These are phyloP conservation scores for Drosophila prosaltans DNA, from an alignment of 1,140 invertebrate species.

Conservation along the genomic window DNA sequence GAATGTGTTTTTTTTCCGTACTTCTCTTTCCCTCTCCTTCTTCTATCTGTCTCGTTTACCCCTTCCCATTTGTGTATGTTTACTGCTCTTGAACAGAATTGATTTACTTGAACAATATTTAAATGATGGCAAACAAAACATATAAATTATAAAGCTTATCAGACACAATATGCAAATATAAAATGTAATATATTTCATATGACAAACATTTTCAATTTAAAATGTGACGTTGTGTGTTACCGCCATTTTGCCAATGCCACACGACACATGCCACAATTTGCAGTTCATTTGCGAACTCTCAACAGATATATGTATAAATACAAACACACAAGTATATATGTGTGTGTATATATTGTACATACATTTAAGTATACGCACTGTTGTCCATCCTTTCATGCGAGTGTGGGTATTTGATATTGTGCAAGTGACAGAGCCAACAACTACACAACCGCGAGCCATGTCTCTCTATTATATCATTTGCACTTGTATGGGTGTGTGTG, in stretches of 20 bases:
- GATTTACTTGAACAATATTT: constrained; percentile 32
- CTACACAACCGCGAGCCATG: constrained; percentile 63
- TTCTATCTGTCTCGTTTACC: constrained; percentile 3
- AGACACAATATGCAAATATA: constrained; percentile 26
- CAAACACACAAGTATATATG: background rate
- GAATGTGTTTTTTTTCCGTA: constrained; percentile 24
- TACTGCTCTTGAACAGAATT: constrained; percentile 21
- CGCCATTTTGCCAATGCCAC: constrained; percentile 25
- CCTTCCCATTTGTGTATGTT: background rate
- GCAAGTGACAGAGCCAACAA: constrained; percentile 47
- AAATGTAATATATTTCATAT: constrained; percentile 42
- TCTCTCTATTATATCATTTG: constrained; percentile 77
- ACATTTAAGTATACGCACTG: background rate
- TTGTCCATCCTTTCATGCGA: background rate
- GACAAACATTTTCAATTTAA: constrained; percentile 78
- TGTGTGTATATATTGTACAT: background rate
- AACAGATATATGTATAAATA: background rate
- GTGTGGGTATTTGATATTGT: constrained; percentile 30
- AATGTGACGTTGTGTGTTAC: constrained; percentile 56
- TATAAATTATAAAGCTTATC: constrained; percentile 57
- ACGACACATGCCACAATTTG: constrained; percentile 43
- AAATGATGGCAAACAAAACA: constrained; percentile 15
- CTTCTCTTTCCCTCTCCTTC: background rate
- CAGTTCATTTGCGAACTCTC: constrained; percentile 51
- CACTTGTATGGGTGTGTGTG: constrained; percentile 45